These are phyloP conservation scores for Hemitrygon akajei DNA, from an alignment of 2,797 vertebrate genomes.

Conservation along the genomic window DNA sequence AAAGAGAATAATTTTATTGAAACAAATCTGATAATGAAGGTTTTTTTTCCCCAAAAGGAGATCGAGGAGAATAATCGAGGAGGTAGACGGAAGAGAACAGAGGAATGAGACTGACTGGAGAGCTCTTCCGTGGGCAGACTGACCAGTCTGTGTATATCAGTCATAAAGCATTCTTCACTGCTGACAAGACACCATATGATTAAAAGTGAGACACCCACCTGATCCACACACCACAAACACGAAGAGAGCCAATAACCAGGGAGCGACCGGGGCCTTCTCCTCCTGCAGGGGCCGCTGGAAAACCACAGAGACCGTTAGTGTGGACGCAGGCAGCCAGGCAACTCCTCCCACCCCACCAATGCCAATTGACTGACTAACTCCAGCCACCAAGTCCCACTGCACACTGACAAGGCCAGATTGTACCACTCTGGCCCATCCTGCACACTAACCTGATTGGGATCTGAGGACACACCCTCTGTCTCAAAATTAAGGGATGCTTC, in stretches of 20 bases:
- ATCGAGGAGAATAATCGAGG: background rate
- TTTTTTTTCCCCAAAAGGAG: background rate
- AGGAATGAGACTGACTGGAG: too few relatives aligned
- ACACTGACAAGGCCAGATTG: too few relatives aligned
- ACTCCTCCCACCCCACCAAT: background rate
- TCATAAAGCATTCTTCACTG: too few relatives aligned
- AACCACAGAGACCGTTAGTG: constrained; percentile 28
- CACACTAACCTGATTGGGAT: too few relatives aligned
- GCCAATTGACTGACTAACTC: background rate
- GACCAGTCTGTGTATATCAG: background rate
- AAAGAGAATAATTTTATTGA: too few relatives aligned
- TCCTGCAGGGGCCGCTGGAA: constrained; percentile 63
- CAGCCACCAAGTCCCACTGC: background rate
- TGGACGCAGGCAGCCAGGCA: constrained; percentile 39
- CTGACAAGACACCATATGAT: too few relatives aligned
- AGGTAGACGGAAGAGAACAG: background rate
- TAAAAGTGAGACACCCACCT: constrained; percentile 48
- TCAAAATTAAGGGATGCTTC: too few relatives aligned
- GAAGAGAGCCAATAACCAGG: constrained; percentile 69
- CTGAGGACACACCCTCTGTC: too few relatives aligned
- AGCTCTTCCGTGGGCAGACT: background rate
- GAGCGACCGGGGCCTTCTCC: constrained; percentile 67
- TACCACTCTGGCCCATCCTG: background rate
- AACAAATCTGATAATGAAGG: background rate
- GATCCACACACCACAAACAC: constrained; percentile 75